Evolutionary conservation across 1,140 invertebrate genomes (phyloP).

Genomic region (Eriocheir sinensis): DNA sequence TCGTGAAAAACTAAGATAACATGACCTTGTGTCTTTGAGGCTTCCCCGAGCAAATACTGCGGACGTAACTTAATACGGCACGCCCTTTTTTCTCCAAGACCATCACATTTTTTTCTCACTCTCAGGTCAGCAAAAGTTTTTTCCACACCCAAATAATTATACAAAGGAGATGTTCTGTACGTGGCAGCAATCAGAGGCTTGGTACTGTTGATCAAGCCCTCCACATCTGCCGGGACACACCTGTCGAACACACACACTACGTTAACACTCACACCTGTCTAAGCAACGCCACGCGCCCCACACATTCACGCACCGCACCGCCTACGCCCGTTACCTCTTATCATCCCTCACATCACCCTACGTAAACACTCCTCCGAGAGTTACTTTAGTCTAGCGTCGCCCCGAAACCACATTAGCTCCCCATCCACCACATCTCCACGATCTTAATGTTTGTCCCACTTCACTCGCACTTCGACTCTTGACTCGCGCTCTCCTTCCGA

Average conservation of each 20-base stretch:
- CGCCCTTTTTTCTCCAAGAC: no score
- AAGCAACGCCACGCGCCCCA: neutral
- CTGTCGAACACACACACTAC: neutral
- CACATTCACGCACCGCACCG: neutral
- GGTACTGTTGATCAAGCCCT: neutral
- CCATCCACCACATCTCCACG: neutral
- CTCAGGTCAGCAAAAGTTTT: no score
- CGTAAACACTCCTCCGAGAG: neutral
- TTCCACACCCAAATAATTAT: no score
- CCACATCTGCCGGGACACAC: neutral
- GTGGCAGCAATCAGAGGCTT: neutral
- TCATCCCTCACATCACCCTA: neutral
- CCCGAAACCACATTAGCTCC: neutral
- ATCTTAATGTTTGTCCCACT: slow-evolving; percentile 16
- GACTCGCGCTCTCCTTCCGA: neutral
- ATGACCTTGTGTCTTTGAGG: neutral
- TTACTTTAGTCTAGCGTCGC: neutral
- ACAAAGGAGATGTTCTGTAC: no score
- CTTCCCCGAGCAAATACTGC: neutral
- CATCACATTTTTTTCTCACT: no score
- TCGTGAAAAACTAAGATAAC: no score
- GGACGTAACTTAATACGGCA: no score
- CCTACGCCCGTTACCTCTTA: neutral
- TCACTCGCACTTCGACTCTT: neutral
- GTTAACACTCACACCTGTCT: neutral